Conservation (phyloP, 1,140 invertebrate species). For the Plutomurus gul region DNA sequence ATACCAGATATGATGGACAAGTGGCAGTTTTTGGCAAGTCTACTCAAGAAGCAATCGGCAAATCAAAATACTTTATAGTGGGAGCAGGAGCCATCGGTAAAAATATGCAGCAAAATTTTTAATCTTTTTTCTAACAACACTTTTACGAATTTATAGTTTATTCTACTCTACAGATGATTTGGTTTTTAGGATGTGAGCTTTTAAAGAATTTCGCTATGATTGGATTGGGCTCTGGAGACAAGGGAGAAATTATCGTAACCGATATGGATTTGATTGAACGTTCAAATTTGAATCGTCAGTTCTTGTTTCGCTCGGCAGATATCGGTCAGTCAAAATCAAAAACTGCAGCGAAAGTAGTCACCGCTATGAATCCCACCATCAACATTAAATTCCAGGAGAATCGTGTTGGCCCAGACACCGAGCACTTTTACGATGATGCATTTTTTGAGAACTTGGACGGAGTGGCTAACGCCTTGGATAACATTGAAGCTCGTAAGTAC, state of each 20-base stretch:
- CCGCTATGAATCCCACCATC: slow-evolving; percentile 87
- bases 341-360: slow-evolving; percentile 81
- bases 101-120: not conserved
- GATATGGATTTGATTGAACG: slow-evolving; percentile 99
- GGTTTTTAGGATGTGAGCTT: slow-evolving; percentile 79
- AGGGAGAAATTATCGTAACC: slow-evolving; percentile 79
- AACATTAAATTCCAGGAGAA: slow-evolving; percentile 90
- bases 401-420: slow-evolving; percentile 92
- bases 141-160: too few relatives aligned
- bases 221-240: slow-evolving; percentile 74
- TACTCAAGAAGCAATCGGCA: slow-evolving; percentile 82
- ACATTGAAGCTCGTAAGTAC: slow-evolving; percentile 95
- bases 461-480: slow-evolving; percentile 96
- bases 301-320: slow-evolving; percentile 92
- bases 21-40: slow-evolving; percentile 88
- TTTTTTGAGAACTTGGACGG: slow-evolving; percentile 94
- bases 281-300: slow-evolving; percentile 97
- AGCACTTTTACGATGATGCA: slow-evolving; percentile 88
- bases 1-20: slow-evolving; percentile 89
- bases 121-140: not conserved
- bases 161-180: not conserved
- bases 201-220: slow-evolving; percentile 99
- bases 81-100: slow-evolving; percentile 92
- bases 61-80: slow-evolving; percentile 80
- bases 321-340: slow-evolving; percentile 92